These are phyloP conservation scores for Simalia tracyae DNA, from an alignment of 2,797 vertebrate genomes.

Conservation along the genomic window DNA sequence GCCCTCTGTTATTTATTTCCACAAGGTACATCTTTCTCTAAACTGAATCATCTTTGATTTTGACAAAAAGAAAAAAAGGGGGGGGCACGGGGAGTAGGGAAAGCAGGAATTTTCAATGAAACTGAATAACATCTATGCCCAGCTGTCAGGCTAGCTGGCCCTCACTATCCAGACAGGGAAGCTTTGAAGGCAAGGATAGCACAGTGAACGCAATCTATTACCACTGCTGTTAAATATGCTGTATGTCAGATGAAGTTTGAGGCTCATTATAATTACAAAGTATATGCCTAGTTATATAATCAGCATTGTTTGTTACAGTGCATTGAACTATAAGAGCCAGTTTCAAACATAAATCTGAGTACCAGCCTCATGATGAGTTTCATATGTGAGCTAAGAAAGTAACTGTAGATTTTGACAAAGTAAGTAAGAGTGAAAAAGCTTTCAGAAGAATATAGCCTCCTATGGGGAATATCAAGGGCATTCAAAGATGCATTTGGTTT, in stretches of 20 bases:
- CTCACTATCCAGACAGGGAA: constrained; percentile 53
- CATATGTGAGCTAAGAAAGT: constrained; percentile 17
- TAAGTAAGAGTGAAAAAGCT: background rate
- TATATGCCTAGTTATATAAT: constrained; percentile 53
- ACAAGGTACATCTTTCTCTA: constrained; percentile 70
- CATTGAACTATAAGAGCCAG: constrained; percentile 22
- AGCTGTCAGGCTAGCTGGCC: constrained; percentile 60
- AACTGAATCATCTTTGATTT: constrained; percentile 74
- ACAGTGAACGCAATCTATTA: constrained; percentile 53
- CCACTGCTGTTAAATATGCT: constrained; percentile 61
- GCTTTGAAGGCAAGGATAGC: constrained; percentile 59
- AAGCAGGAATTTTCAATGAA: constrained; percentile 61
- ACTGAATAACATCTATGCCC: constrained; percentile 57
- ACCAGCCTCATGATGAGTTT: constrained; percentile 13
- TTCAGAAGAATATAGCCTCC: background rate
- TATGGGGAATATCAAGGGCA: background rate
- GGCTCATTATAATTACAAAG: constrained; percentile 64
- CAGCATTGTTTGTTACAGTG: constrained; percentile 50
- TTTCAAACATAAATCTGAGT: constrained; percentile 11
- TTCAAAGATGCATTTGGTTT: background rate
- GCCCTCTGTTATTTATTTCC: constrained; percentile 68
- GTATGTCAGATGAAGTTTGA: constrained; percentile 58
- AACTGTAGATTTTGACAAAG: background rate
- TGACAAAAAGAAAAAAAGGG: background rate
- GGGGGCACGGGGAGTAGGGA: background rate